A percentile compares a stretch with the other conserved stretches of the same genome.
Evolutionary conservation across 2,888 invertebrate species (phyloP).

Genomic region (Acrobeloides nanus): DNA sequence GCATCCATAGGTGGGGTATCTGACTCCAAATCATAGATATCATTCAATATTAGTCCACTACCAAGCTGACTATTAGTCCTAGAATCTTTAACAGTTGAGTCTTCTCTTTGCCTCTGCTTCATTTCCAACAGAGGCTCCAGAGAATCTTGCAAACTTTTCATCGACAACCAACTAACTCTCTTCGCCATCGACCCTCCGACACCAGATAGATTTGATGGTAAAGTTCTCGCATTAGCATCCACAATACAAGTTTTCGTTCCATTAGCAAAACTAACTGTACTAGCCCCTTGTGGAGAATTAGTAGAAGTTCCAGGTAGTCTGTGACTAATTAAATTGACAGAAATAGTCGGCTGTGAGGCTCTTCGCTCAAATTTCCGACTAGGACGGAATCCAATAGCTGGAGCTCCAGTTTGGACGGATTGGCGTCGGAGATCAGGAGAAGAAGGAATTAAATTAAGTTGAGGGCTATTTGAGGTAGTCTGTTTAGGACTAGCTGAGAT

Average conservation of each 20-base stretch:
- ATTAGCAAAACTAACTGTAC: neutral
- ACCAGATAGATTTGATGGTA: conserved; percentile 1
- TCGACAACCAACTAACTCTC: conserved; percentile 49
- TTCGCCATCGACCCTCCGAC: conserved; percentile 27
- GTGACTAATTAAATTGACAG: conserved; percentile 6
- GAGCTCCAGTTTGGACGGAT: conserved; percentile 46
- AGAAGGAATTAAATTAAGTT: too few species aligned
- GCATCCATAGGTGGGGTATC: conserved; percentile 52
- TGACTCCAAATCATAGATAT: conserved; percentile 39
- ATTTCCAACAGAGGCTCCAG: conserved; percentile 25
- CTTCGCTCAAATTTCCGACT: conserved; percentile 37
- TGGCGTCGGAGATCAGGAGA: conserved; percentile 23
- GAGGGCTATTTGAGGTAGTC: too few species aligned
- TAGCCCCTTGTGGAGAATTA: neutral
- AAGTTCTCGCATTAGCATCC: conserved; percentile 1
- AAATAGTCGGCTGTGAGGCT: conserved; percentile 43
- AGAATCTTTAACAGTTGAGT: conserved; percentile 26
- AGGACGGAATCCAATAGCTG: conserved; percentile 46
- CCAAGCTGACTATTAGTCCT: conserved; percentile 33
- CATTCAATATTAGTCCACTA: conserved; percentile 29
- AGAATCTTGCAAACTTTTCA: conserved; percentile 46
- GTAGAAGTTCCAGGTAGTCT: neutral
- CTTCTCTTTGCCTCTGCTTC: conserved; percentile 18
- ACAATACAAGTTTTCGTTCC: neutral
- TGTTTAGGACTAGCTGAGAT: neutral